Percentiles rank a stretch among this genome's conserved stretches.
Evolutionary conservation across 2,113 vertebrate genomes (phyloP).

Genomic region (Coturnix japonica): DNA sequence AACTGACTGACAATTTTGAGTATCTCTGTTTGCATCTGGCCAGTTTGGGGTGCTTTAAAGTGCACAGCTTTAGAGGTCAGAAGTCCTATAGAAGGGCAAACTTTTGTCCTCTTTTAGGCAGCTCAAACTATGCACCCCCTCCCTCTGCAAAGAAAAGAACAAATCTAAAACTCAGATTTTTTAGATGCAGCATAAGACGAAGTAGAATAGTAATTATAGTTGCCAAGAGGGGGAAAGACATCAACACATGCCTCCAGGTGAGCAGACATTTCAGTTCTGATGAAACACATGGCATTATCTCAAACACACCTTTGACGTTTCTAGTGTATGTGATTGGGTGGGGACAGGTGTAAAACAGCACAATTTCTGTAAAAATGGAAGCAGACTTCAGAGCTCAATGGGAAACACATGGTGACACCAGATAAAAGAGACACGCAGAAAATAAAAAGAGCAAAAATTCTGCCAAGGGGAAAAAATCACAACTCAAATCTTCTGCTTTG

Average conservation of each 20-base stretch:
- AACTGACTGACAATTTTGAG: conserved; percentile 3
- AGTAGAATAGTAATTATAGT: conserved; percentile 47
- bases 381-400: conserved; percentile 13
- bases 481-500: conserved; percentile 28
- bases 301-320: conserved; percentile 60
- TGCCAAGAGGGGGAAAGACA: conserved; percentile 16
- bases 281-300: conserved; percentile 22
- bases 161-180: not conserved
- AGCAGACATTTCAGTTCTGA: conserved; percentile 16
- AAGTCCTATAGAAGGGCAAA: not conserved
- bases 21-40: conserved; percentile 26
- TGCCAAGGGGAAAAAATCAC: conserved; percentile 35
- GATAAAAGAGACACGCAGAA: conserved; percentile 51
- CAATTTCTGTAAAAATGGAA: not conserved
- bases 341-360: conserved; percentile 39
- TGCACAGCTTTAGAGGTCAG: not conserved
- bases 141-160: not conserved
- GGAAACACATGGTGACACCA: conserved; percentile 1
- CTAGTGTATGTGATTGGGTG: conserved; percentile 42
- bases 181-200: conserved; percentile 25
- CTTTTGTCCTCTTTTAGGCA: not conserved
- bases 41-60: not conserved
- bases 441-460: conserved; percentile 62
- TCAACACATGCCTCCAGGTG: conserved; percentile 32
- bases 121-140: not conserved